Conservation (phyloP, 2,113 vertebrate genomes). For the Heliornis fulica region DNA sequence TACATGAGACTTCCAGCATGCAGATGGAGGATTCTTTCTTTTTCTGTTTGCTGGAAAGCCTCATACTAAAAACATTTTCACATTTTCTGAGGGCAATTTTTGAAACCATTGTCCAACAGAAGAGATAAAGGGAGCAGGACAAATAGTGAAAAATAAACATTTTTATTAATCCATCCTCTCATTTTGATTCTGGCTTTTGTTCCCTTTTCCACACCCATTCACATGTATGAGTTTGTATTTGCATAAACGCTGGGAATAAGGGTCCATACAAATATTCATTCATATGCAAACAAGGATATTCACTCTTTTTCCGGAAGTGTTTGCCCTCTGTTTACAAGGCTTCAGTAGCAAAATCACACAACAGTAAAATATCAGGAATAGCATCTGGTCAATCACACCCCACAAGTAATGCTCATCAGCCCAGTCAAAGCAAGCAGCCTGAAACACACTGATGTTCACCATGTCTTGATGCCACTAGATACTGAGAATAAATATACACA, state of each 20-base stretch:
- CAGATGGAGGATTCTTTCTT: not conserved
- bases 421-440: not conserved
- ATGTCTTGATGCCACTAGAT: not conserved
- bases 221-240: conserved; percentile 36
- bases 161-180: not conserved
- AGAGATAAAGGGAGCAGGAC: not conserved
- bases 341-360: not conserved
- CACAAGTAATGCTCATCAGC: not conserved
- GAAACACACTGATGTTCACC: not conserved
- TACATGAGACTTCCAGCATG: not conserved
- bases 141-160: conserved; percentile 31
- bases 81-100: not conserved
- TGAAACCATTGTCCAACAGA: not conserved
- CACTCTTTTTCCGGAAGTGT: conserved; percentile 6
- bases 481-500: not conserved
- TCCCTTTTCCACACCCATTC: not conserved
- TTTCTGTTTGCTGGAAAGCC: not conserved
- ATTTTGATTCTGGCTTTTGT: not conserved
- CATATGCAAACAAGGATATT: conserved; percentile 50
- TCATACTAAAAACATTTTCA: not conserved
- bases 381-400: not conserved
- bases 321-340: conserved; percentile 24
- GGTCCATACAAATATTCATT: not conserved
- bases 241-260: conserved; percentile 38
- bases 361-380: not conserved